Percentiles rank a stretch among this genome's conserved stretches.
These are phyloP conservation scores for Crotalus viridis DNA, from an alignment of 2,113 vertebrate genomes.

Conservation along the genomic window DNA sequence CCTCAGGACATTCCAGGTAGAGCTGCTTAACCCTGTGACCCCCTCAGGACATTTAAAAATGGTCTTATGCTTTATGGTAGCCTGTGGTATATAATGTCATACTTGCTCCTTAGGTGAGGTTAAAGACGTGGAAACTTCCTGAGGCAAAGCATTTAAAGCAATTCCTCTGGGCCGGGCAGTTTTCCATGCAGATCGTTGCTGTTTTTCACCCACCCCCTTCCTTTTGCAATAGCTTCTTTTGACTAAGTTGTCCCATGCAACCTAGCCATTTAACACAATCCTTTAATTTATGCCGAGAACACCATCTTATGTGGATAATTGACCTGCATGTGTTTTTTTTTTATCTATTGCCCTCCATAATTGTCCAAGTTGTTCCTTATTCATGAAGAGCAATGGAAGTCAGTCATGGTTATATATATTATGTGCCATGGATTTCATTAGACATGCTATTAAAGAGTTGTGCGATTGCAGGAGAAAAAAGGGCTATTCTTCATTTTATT, in stretches of 20 bases:
- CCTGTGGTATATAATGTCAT: background rate
- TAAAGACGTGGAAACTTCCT: rapidly evolving
- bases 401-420: background rate
- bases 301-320: background rate
- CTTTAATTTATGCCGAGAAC: background rate
- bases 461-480: background rate
- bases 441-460: background rate
- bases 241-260: background rate
- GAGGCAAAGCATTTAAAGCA: background rate
- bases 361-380: background rate
- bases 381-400: background rate
- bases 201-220: background rate
- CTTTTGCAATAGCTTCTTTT: background rate
- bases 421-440: background rate
- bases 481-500: background rate
- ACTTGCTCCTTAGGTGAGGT: background rate
- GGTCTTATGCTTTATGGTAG: background rate
- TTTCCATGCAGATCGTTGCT: background rate
- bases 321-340: background rate
- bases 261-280: background rate
- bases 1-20: background rate
- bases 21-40: background rate
- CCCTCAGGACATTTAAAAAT: background rate
- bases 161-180: background rate
- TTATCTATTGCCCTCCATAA: background rate